Conservation (phyloP, 1,140 invertebrate species). For the Glomeris maerens region DNA sequence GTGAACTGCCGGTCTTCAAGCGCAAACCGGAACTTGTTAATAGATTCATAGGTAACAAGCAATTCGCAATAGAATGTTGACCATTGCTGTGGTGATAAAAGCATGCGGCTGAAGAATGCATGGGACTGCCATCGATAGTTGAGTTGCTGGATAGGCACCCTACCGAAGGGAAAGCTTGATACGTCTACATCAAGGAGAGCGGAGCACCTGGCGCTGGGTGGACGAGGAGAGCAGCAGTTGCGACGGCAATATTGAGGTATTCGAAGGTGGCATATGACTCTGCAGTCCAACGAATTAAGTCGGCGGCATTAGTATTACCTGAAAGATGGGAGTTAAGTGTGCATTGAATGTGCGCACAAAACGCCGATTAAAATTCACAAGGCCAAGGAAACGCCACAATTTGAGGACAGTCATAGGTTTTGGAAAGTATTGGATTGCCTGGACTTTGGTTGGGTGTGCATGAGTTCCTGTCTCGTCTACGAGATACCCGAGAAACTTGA, state of each 20-base stretch:
- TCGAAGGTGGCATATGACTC: conserved; percentile 16
- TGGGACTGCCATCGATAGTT: conserved; percentile 8
- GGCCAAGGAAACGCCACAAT: conserved; percentile 26
- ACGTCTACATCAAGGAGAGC: conserved; percentile 17
- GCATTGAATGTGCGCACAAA: conserved; percentile 22
- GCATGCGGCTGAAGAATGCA: conserved; percentile 12
- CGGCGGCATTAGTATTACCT: neutral
- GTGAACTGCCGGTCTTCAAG: conserved; percentile 23
- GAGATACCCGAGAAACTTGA: neutral
- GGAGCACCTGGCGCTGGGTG: conserved; percentile 10
- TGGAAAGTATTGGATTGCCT: conserved; percentile 4
- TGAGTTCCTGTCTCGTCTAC: neutral
- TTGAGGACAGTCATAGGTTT: conserved; percentile 23
- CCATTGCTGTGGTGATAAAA: conserved; percentile 16
- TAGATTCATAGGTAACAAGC: conserved; percentile 18
- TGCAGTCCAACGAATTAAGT: conserved; percentile 13
- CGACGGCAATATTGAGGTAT: conserved; percentile 13
- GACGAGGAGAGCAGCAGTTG: conserved; percentile 3
- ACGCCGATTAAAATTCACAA: conserved; percentile 30
- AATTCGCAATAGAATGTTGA: conserved; percentile 19
- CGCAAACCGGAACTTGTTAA: conserved; percentile 23
- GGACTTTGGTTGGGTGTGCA: neutral
- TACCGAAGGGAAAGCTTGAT: conserved; percentile 17
- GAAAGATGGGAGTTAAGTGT: conserved; percentile 7
- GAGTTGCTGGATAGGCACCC: conserved; percentile 12